Evolutionary conservation across 2,888 invertebrate species (phyloP), one percentile per base, ranked within the genome.

Genomic region (Scaptodrosophila latifasciaeformis): DNA sequence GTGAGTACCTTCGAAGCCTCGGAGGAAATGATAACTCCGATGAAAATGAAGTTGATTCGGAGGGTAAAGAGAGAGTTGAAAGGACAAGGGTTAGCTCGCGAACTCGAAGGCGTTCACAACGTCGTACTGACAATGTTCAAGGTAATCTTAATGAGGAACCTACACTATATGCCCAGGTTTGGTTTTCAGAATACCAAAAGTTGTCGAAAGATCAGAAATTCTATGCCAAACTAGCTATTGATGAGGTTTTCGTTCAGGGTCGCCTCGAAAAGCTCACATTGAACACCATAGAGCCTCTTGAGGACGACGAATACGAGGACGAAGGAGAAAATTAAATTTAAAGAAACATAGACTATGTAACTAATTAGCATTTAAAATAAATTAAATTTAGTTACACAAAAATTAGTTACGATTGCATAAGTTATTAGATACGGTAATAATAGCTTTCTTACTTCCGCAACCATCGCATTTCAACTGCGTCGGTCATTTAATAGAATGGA

Each of bases 121-220:
- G n/a, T n/a, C n/a, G n/a, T n/a, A 27, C 27, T 27, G n/a, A 27
- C 27, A 27, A 27, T 27, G 5, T 10, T n/a, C 31, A 5, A 31
- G 31, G 6, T 5, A 3, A 4, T 31, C 31, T 4, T n/a, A 31
- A 10, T 9, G 70, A 77, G 24, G 78, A 71, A 43, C 67, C 70
- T 0, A 52, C 54, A 3, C 67, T 71, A 31, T 71, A 74, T 34
- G 70, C 70, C 13, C 78, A 71, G 21, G 74, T 70, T 5, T 71
- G 71, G 71, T 74, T 65, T 1, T 51, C 77, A 15, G 78, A 71
- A 35, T 71, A 67, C 42, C 78, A 75, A 13, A 71, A 71, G 13
- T 54, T 77, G 0, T 74, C 64, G 18, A 78, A 77, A 15, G 71
- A 71, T 15, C 71, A 71, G 40, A 70, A 77, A 17, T 77, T 71